A percentile compares a stretch with the other conserved stretches of the same genome.
Evolutionary conservation across 2,888 invertebrate species (phyloP).

Genomic region (Ormyrus thymus): DNA sequence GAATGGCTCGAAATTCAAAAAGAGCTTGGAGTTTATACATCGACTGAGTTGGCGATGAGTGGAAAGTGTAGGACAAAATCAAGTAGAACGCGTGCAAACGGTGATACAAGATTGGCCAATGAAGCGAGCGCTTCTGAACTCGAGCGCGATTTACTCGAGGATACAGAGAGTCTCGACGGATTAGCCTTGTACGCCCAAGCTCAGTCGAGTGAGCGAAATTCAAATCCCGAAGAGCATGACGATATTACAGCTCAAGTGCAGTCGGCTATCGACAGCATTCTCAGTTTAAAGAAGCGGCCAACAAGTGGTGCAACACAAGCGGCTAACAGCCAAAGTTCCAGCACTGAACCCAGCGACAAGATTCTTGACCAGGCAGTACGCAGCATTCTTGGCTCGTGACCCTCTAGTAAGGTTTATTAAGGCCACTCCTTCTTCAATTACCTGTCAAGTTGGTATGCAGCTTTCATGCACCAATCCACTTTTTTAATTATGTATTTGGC

Average conservation of each 20-base stretch:
- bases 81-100: constrained; percentile 68
- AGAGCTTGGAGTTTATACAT: constrained; percentile 77
- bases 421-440: constrained; percentile 11
- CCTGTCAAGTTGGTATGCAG: not conserved
- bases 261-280: constrained; percentile 87
- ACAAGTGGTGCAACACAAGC: constrained; percentile 55
- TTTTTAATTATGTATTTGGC: not conserved
- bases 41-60: constrained; percentile 35
- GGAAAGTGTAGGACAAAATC: constrained; percentile 51
- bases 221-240: constrained; percentile 75
- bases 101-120: constrained; percentile 59
- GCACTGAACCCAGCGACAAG: constrained; percentile 69
- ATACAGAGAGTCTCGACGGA: constrained; percentile 70
- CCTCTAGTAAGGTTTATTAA: constrained; percentile 73
- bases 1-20: constrained; percentile 83
- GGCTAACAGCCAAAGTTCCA: constrained; percentile 58
- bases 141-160: constrained; percentile 72
- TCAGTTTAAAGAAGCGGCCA: constrained; percentile 80
- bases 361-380: constrained; percentile 73
- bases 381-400: constrained; percentile 74
- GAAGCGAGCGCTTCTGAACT: constrained; percentile 67
- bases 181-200: constrained; percentile 68
- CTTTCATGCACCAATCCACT: not conserved
- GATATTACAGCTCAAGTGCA: constrained; percentile 87
- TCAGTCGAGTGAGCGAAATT: constrained; percentile 62